Percentiles rank a stretch among this genome's conserved stretches.
Conservation (phyloP, 2,113 vertebrate species). For the Heterotis niloticus region DNA sequence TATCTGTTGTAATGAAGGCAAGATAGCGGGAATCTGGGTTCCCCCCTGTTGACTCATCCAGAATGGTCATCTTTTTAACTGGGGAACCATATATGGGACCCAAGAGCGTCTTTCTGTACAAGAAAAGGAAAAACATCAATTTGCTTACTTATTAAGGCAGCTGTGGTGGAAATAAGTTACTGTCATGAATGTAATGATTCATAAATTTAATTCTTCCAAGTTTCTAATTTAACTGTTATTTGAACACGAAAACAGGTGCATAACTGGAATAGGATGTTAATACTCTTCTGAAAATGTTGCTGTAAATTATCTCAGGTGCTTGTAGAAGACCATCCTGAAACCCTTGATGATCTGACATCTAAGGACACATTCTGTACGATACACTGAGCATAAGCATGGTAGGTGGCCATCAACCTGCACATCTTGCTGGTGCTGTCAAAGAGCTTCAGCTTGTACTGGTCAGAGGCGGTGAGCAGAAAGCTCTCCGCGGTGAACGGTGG, state of each 20-base stretch:
- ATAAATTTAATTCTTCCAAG: neutral
- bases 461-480: slow-evolving; percentile 77
- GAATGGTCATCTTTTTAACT: slow-evolving; percentile 69
- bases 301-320: neutral
- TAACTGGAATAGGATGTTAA: neutral
- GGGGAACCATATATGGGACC: slow-evolving; percentile 81
- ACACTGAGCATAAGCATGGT: neutral
- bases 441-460: slow-evolving; percentile 86
- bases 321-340: neutral
- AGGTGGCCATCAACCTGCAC: slow-evolving; percentile 76
- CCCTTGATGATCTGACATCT: too few relatives aligned
- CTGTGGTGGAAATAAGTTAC: neutral
- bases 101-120: slow-evolving; percentile 75
- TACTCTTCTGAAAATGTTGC: neutral
- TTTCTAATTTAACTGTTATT: neutral
- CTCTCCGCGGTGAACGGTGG: slow-evolving; percentile 75
- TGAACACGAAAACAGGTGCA: neutral
- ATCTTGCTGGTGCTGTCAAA: slow-evolving; percentile 79
- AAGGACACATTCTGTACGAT: neutral
- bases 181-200: neutral
- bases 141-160: neutral
- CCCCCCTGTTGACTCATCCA: slow-evolving; percentile 49
- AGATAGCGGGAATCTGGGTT: slow-evolving; percentile 63
- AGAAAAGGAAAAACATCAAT: slow-evolving; percentile 25
- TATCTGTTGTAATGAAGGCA: slow-evolving; percentile 80